Evolutionary conservation across 2,797 vertebrate genomes (phyloP).

Genomic region (Sphaeramia orbicularis): DNA sequence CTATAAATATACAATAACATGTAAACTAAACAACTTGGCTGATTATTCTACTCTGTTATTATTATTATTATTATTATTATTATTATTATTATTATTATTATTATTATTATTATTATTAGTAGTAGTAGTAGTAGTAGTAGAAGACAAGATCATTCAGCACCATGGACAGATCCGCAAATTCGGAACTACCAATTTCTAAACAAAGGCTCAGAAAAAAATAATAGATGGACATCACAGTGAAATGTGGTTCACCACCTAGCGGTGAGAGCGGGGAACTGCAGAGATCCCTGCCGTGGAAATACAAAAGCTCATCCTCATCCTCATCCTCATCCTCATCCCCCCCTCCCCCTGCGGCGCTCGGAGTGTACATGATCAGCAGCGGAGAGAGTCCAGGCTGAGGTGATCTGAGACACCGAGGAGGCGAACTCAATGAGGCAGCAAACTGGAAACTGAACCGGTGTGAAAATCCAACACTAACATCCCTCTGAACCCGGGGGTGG

Average conservation of each 20-base stretch:
- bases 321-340: constrained; percentile 57
- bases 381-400: constrained; percentile 44
- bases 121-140: no score
- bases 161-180: constrained; percentile 63
- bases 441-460: constrained; percentile 32
- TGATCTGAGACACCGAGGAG: constrained; percentile 56
- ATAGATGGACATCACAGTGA: not conserved
- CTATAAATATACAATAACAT: no score
- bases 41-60: no score
- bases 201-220: not conserved
- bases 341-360: constrained; percentile 45
- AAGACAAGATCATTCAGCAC: constrained; percentile 70
- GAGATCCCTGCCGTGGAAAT: constrained; percentile 59
- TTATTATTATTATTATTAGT: no score
- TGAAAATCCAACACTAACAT: constrained; percentile 16
- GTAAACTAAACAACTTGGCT: no score
- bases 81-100: no score
- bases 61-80: no score
- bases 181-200: not conserved
- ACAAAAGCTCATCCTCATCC: constrained; percentile 71
- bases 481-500: constrained; percentile 36
- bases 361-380: constrained; percentile 27
- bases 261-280: constrained; percentile 59
- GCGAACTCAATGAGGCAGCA: constrained; percentile 55
- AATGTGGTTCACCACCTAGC: constrained; percentile 56